phyloP scores from a whole-genome alignment of 2,888 invertebrate species.

The Lobophora halterata region DNA sequence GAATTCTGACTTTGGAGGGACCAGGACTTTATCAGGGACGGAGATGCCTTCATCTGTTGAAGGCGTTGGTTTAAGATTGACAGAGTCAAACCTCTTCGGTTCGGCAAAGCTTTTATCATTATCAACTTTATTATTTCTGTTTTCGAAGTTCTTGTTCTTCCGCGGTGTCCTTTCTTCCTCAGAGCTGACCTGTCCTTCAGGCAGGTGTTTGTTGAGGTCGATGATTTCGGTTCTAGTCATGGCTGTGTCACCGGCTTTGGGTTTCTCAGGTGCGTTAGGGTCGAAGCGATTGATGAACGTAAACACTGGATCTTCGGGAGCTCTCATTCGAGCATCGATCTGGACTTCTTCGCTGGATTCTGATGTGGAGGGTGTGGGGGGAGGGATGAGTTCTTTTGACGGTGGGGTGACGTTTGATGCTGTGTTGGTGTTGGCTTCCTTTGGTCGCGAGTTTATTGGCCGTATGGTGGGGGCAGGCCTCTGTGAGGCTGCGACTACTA shows the following conservation, averaged over 20 bases:
- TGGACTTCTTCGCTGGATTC: conserved; percentile 44
- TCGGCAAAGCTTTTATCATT: conserved; percentile 50
- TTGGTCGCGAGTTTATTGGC: conserved; percentile 33
- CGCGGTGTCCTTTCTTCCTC: conserved; percentile 63
- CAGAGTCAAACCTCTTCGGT: conserved; percentile 50
- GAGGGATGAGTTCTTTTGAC: conserved; percentile 50
- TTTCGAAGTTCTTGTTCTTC: conserved; percentile 53
- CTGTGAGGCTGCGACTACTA: conserved; percentile 50
- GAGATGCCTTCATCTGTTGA: conserved; percentile 32
- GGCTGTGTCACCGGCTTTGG: conserved; percentile 46
- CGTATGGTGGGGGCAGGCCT: conserved; percentile 48
- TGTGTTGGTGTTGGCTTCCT: conserved; percentile 11
- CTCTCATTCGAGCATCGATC: conserved; percentile 36
- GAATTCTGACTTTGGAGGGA: conserved; percentile 79
- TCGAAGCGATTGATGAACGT: conserved; percentile 74
- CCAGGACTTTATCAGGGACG: conserved; percentile 56
- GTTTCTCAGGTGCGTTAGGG: conserved; percentile 61
- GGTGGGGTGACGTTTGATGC: conserved; percentile 41
- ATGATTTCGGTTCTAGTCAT: conserved; percentile 68
- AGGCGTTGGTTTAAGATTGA: conserved; percentile 51
- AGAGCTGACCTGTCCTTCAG: conserved; percentile 59
- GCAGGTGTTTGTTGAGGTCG: conserved; percentile 60
- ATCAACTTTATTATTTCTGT: conserved; percentile 53
- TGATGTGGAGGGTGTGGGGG: conserved; percentile 46
- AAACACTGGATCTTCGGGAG: conserved; percentile 52